phyloP scores from a whole-genome alignment of 2,113 vertebrate genomes.

The Sclerurus mexicanus region DNA sequence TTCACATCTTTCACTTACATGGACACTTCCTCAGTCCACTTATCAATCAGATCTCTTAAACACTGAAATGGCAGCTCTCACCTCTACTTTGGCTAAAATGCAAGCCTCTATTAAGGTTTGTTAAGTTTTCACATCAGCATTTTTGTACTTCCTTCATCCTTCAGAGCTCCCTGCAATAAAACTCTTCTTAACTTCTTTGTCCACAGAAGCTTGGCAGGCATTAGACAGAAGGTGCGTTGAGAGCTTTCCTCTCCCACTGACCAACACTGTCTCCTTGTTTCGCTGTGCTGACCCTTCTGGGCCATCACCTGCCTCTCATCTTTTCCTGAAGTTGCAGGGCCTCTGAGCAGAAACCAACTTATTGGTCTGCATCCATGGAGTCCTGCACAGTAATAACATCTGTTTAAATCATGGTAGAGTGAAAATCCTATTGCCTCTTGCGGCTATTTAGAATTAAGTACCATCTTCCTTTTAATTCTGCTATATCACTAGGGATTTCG shows the following conservation, averaged over 20 bases:
- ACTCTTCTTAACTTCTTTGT: background rate
- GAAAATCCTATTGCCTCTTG: background rate
- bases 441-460: background rate
- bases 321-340: background rate
- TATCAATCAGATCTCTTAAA: background rate
- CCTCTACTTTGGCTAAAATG: background rate
- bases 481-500: background rate
- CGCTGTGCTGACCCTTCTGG: background rate
- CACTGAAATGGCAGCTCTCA: background rate
- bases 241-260: background rate
- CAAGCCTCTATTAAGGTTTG: background rate
- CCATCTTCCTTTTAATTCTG: background rate
- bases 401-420: background rate
- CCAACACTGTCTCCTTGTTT: background rate
- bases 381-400: background rate
- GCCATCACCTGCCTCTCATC: background rate
- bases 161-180: background rate
- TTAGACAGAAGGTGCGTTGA: background rate
- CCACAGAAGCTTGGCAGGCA: background rate
- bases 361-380: background rate
- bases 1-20: background rate
- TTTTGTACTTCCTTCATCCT: background rate
- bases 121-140: background rate
- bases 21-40: background rate
- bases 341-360: background rate